Conservation (phyloP, 2,797 vertebrate species). For the Smutsia temminckii region DNA sequence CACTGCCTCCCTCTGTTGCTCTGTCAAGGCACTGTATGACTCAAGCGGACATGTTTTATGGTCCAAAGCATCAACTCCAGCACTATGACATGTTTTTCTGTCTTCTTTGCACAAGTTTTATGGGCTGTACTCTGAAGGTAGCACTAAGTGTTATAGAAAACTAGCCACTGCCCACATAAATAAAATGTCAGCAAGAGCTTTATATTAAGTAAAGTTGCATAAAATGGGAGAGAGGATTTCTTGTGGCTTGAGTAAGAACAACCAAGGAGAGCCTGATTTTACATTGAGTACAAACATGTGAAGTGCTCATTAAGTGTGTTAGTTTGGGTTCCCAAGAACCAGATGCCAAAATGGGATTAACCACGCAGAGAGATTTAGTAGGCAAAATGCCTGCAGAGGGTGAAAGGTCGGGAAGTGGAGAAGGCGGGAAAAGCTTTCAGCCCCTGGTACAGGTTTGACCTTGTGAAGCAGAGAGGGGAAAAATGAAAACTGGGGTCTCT, state of each 20-base stretch:
- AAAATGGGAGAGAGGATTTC: background rate
- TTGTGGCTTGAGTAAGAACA: background rate
- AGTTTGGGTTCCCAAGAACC: background rate
- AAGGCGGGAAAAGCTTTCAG: background rate
- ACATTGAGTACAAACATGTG: background rate
- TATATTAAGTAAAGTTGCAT: background rate
- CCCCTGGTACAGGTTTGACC: background rate
- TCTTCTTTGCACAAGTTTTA: background rate
- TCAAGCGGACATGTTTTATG: background rate
- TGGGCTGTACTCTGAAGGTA: background rate
- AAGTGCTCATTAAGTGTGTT: background rate
- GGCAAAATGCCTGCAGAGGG: background rate
- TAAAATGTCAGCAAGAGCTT: background rate
- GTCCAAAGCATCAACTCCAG: background rate
- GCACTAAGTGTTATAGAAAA: background rate
- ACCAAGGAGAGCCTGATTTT: background rate
- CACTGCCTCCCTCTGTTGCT: too few species aligned
- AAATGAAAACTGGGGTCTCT: background rate
- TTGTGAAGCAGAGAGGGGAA: background rate
- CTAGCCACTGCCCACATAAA: background rate
- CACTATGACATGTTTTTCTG: background rate
- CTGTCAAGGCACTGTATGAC: background rate
- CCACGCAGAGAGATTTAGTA: background rate
- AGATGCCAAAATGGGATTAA: background rate
- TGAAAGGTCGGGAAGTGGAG: background rate